A percentile compares a stretch with the other conserved stretches of the same genome.
Evolutionary conservation across 2,113 vertebrate genomes (phyloP).

Genomic region (Monarcha castaneiventris): DNA sequence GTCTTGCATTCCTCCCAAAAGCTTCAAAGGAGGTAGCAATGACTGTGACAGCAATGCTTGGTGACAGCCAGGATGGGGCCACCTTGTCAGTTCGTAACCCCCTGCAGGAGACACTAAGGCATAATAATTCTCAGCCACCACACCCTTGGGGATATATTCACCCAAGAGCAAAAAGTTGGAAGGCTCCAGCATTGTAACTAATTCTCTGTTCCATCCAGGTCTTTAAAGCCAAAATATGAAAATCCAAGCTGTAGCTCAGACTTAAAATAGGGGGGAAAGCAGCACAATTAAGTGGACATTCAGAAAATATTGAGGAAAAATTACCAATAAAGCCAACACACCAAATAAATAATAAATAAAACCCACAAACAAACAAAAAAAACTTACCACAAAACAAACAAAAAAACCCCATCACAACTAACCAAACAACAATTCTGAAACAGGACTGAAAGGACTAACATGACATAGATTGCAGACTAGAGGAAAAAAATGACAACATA

Average conservation of each 20-base stretch:
- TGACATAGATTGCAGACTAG: neutral
- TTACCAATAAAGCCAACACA: neutral
- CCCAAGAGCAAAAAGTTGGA: neutral
- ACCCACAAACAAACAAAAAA: neutral
- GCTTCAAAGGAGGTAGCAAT: neutral
- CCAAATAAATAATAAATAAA: neutral
- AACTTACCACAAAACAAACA: neutral
- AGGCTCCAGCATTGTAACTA: neutral
- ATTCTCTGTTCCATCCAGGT: neutral
- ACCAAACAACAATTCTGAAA: neutral
- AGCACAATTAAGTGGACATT: neutral
- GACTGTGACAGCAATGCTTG: neutral
- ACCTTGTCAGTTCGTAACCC: rapidly evolving
- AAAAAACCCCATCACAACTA: neutral
- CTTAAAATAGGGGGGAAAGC: neutral
- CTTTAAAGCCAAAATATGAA: neutral
- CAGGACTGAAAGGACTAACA: neutral
- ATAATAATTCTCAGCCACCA: neutral
- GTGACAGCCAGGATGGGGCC: no score
- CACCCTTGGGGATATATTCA: neutral
- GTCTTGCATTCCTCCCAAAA: neutral
- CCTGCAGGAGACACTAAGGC: neutral
- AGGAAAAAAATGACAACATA: neutral
- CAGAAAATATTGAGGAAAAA: neutral
- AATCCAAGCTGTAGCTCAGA: neutral